Base-by-base conservation (phyloP, 2,888 invertebrate genomes). In the Stenotaenia linearis region DNA sequence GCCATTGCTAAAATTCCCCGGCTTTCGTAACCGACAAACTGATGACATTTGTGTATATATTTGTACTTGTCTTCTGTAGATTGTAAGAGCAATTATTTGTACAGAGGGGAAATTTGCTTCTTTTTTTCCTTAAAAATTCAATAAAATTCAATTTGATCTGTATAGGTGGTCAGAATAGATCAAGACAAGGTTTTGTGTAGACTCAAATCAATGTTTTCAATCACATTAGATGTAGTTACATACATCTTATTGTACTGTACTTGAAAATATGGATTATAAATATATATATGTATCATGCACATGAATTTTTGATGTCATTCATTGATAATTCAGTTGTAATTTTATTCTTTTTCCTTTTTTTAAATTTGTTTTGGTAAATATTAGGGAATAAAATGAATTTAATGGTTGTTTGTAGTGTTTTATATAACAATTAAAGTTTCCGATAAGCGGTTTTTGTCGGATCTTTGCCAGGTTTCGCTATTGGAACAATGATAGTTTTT, bases 321-420 rank as follows among this genome's bases (percentile, higher is more conserved):
- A 80, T 79, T 79, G 79, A 79, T 75, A 80, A 28, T 80, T 80
- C 78, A 81, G 79, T 80, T 79, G 79, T 81, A 77, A 80, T 32
- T 32, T 6, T 32, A 9, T 6, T 76, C 28, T 78, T 40, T 77
- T 77, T 82, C 50, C 75, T 79, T 32, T 32, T 32, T 32, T 32
- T 32, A 80, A 76, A 76, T 77, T 81, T 78, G 79, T 80, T 81
- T 79, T 80, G 80, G 50, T 56, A 69, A 80, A 78, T 12, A 25
- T 69, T 61, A 28, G 21, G 21, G 21, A 75, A 32, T 30, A 75
- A 75, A 75, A 75, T 9, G 10, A 75, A 75, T 5, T 18, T 9
- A 30, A 75, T 9, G 76, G 9, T n/a, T n/a, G n/a, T n/a, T n/a
- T n/a, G n/a, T n/a, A n/a, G n/a, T n/a, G n/a, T n/a, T n/a, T n/a